phyloP scores from a whole-genome alignment of 2,113 vertebrate genomes.

The Oncorhynchus nerka region DNA sequence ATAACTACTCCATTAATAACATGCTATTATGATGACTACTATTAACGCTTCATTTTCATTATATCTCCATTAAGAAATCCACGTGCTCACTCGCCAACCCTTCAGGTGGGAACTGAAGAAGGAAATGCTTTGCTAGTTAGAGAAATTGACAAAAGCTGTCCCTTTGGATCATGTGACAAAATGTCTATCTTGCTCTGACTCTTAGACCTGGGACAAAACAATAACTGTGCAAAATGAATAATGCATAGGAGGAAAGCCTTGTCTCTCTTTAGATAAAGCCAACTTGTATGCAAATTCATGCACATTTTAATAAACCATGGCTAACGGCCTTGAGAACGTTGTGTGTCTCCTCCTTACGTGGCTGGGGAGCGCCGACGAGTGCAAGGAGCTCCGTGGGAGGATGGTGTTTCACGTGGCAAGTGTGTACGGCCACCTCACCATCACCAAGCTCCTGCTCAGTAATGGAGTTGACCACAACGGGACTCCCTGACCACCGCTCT shows the following conservation, averaged over 20 bases:
- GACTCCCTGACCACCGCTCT: conserved; percentile 71
- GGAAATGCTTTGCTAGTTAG: background rate
- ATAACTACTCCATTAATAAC: background rate
- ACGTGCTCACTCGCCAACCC: background rate
- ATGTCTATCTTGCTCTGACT: background rate
- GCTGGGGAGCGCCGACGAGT: conserved; percentile 57
- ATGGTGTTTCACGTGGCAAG: conserved; percentile 79
- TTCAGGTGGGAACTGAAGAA: background rate
- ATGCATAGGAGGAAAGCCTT: background rate
- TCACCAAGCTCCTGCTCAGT: conserved; percentile 79
- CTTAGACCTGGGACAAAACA: too few relatives aligned
- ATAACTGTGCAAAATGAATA: background rate
- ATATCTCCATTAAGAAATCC: background rate
- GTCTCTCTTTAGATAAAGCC: background rate
- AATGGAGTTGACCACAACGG: conserved; percentile 74
- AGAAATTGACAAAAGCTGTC: background rate
- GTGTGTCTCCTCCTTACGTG: conserved; percentile 78
- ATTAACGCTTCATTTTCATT: background rate
- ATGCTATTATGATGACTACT: background rate
- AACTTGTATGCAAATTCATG: background rate
- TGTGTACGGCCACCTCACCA: conserved; percentile 75
- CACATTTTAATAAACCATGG: background rate
- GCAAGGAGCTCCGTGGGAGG: conserved; percentile 66
- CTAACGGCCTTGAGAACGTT: conserved; percentile 80
- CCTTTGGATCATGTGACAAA: background rate